These are phyloP conservation scores for Sinosuthora webbiana DNA, from an alignment of 2,113 vertebrate genomes.

Conservation along the genomic window DNA sequence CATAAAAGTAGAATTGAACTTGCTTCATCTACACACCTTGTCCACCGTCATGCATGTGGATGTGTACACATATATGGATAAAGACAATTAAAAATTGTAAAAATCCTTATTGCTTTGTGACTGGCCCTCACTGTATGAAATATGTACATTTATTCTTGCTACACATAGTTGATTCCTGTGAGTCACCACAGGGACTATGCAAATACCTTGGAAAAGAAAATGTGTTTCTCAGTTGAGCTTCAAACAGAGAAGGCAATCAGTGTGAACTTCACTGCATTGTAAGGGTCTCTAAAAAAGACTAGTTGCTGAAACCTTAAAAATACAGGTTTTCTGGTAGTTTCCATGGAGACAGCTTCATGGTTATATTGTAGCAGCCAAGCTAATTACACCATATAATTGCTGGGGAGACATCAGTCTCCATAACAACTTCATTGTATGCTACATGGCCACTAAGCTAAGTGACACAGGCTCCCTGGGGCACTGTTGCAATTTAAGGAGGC, in stretches of 20 bases:
- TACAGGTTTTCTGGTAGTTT: constrained; percentile 56
- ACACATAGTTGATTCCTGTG: background rate
- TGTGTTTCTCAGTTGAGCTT: background rate
- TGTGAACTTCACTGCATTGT: constrained; percentile 32
- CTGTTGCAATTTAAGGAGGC: background rate
- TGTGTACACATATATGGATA: background rate
- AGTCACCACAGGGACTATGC: background rate
- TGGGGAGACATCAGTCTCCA: constrained; percentile 55
- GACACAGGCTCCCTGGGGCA: background rate
- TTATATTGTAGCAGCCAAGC: constrained; percentile 37
- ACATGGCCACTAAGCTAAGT: background rate
- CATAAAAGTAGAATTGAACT: background rate
- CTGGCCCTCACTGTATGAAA: background rate
- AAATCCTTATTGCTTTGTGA: background rate
- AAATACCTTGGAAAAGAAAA: background rate
- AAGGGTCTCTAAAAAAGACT: constrained; percentile 29
- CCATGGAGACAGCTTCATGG: constrained; percentile 58
- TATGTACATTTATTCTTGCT: background rate
- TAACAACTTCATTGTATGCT: constrained; percentile 57
- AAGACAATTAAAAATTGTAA: background rate
- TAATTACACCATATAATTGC: constrained; percentile 62
- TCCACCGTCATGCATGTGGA: background rate
- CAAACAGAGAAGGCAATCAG: constrained; percentile 20
- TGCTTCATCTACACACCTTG: background rate
- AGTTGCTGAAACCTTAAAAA: constrained; percentile 47